Base-by-base conservation (phyloP, 1,140 invertebrate genomes). In the Cheumatopsyche charites region DNA sequence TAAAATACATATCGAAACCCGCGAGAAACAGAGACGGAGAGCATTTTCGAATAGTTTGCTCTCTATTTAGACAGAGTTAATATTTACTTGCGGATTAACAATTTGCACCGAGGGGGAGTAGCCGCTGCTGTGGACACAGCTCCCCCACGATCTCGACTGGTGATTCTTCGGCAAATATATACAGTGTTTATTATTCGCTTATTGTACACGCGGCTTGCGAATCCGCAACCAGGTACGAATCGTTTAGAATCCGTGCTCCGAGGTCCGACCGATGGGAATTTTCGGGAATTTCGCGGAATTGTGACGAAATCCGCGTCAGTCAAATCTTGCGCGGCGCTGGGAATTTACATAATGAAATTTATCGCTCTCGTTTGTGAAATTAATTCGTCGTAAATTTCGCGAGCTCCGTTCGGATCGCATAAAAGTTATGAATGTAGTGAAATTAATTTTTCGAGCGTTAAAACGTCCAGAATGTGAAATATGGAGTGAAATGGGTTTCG, bases 31-130 rank as follows among this genome's bases (percentile, higher is more conserved):
- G 43, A 12, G 43, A 42, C 41, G 12, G 67, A 67, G 72, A 62
- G 41, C 11, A 17, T 36, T 71, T 62, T 47, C 52, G 63, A 68
- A 74, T 74, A 71, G 69, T 74, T 74, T 73, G 42, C 41, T 70
- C 73, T 69, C 52, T 68, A 72, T 75, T 75, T 75, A 69, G 66
- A 58, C 70, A 62, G 55, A 43, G 70, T 65, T 65, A 75, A 75
- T 75, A 75, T 75, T 75, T 75, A 69, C 42, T 68, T 42, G 45
- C n/a, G 73, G 70, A 74, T 74, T 74, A 74, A 69, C 70, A 74
- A 74, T 74, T 71, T 74, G 73, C 67, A 61, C 61, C n/a, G n/a
- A n/a, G n/a, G n/a, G 58, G 47, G 47, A 42, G n/a, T 25, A 3
- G 29, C 19, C 55, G 55, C 9, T 25, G 55, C 21, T 58, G 55